Evolutionary conservation across 1,140 invertebrate species (phyloP), one percentile per base, ranked within the genome.

Genomic region (Drosophila albomicans): DNA sequence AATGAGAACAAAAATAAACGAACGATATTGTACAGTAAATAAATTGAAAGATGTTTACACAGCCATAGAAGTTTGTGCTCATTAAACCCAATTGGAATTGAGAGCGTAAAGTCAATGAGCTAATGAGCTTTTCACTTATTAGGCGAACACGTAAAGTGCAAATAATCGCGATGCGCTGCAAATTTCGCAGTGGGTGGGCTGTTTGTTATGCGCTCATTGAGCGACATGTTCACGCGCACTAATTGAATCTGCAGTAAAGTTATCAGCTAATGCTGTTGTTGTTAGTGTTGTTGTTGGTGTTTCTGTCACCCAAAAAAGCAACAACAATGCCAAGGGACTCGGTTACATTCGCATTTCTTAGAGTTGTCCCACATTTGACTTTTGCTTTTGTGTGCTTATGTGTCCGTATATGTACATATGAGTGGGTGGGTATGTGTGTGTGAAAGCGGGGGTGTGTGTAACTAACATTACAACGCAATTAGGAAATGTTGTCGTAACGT

Each of bases 401-500:
- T 43, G 25, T 25, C 43, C 46, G 28, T 32, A 7, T 32, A 25
- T 49, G 46, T 46, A 15, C 5, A 5, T 7, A 38, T 51, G 7
- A n/a, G 38, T 10, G 11, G 8, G 35, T 38, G 6, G 0, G 1
- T 25, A 43, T 57, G 28, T 10, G 8, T 7, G 48, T 51, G 7
- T 41, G 38, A 41, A 3, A 8, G 35, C 8, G 6, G 10, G 7
- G 35, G 30, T 68, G 15, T 51, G 49, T 48, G 8, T 20, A 59
- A 66, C 48, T 35, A 30, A 32, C 56, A 67, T 58, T 30, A 43
- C 46, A 52, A 11, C 28, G 54, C 70, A 66, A 73, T 73, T 73
- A 73, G 64, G 63, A 59, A 73, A 73, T 73, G 70, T 67, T 67
- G 67, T 59, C 67, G 49, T 45, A 35, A 7, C 45, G 32, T 15